Percentiles rank a stretch among this genome's conserved stretches.
Conservation (phyloP, 2,888 invertebrate species). For the Rhingia rostrata region DNA sequence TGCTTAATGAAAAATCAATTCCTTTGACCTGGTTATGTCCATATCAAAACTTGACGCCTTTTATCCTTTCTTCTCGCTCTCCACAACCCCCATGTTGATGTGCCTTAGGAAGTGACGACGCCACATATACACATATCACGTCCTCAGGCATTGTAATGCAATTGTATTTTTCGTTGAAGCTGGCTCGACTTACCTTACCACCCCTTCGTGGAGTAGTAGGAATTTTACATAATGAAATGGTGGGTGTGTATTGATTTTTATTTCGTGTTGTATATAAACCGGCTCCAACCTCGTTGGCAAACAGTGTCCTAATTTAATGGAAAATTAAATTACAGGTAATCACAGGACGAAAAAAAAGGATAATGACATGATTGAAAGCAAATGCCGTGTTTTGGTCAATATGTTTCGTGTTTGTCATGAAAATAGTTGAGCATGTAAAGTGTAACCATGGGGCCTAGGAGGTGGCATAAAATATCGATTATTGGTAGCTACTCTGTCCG, state of each 20-base stretch:
- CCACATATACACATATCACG: conserved; percentile 16
- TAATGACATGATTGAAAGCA: conserved; percentile 39
- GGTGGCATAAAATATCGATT: conserved; percentile 40
- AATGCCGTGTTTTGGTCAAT: conserved; percentile 35
- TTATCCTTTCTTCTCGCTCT: conserved; percentile 28
- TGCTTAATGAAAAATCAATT: conserved; percentile 73
- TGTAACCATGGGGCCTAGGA: conserved; percentile 2
- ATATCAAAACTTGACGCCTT: conserved; percentile 65
- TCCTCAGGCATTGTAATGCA: conserved; percentile 61
- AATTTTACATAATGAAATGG: conserved; percentile 40
- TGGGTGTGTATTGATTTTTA: conserved; percentile 55
- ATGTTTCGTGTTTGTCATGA: conserved; percentile 5
- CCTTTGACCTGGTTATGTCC: conserved; percentile 73
- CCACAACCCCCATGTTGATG: not conserved
- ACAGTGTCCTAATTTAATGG: conserved; percentile 47
- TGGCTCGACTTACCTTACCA: conserved; percentile 1
- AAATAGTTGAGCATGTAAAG: conserved; percentile 13
- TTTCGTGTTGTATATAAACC: not conserved
- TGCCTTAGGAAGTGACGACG: not conserved
- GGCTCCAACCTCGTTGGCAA: not conserved
- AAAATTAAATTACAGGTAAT: conserved; percentile 49
- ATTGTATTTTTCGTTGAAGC: conserved; percentile 38
- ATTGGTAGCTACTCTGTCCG: not conserved
- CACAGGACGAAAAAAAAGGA: conserved; percentile 29
- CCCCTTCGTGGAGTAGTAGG: conserved; percentile 3